Evolutionary conservation across 2,888 invertebrate species (phyloP).

Genomic region (Eilema sororculum): DNA sequence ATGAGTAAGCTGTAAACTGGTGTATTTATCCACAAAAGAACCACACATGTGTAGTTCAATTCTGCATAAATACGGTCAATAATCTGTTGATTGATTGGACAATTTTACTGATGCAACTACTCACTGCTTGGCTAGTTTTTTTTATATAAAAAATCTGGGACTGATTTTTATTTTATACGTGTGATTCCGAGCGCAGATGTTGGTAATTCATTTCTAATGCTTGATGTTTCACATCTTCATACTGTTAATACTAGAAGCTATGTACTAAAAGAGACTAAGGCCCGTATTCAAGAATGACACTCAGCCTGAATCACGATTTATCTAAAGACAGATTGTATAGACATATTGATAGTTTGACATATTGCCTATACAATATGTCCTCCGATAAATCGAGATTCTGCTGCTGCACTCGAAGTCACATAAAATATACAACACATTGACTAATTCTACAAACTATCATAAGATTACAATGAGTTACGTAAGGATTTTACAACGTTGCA

Average conservation of each 20-base stretch:
- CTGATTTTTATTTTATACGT: background rate
- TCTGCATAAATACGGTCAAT: too few relatives aligned
- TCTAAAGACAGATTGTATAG: too few relatives aligned
- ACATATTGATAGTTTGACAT: too few relatives aligned
- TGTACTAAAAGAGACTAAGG: slow-evolving; percentile 3
- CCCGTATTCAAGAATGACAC: too few relatives aligned
- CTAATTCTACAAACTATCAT: slow-evolving; percentile 46
- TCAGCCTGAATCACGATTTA: too few relatives aligned
- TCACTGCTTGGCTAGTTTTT: background rate
- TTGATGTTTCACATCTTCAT: slow-evolving; percentile 21
- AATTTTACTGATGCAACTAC: background rate
- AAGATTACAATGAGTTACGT: slow-evolving; percentile 47
- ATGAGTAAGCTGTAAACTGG: too few relatives aligned
- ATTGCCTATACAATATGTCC: too few relatives aligned
- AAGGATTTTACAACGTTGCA: slow-evolving; percentile 30
- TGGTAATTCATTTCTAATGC: slow-evolving; percentile 9
- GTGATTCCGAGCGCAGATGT: background rate
- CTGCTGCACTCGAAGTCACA: slow-evolving; percentile 29
- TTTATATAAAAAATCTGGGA: background rate
- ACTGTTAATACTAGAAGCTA: slow-evolving; percentile 18
- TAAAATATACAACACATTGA: slow-evolving; percentile 36
- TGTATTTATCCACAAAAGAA: too few relatives aligned
- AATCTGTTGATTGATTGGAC: background rate
- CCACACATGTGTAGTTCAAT: too few relatives aligned
- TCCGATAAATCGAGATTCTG: too few relatives aligned